phyloP scores from a whole-genome alignment of 2,113 vertebrate genomes.

The Mola mola region DNA sequence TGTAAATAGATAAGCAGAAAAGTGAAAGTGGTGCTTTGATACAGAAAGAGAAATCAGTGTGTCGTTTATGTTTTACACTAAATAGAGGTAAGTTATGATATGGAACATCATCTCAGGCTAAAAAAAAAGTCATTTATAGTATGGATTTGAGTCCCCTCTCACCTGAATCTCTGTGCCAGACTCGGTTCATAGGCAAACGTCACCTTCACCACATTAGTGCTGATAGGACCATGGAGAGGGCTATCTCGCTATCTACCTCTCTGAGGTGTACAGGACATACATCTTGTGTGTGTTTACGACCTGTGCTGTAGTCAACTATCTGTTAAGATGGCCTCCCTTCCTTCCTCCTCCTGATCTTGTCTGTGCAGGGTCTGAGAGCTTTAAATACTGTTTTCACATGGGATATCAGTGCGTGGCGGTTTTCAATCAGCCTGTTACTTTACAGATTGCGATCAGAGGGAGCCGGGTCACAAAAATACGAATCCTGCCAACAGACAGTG shows the following conservation, averaged over 20 bases:
- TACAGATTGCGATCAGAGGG: constrained; percentile 1
- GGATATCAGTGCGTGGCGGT: constrained; percentile 29
- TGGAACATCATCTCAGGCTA: constrained; percentile 1
- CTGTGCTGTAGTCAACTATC: constrained; percentile 80
- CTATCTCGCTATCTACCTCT: constrained; percentile 64
- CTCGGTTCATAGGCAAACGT: constrained; percentile 36
- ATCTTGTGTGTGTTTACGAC: constrained; percentile 80
- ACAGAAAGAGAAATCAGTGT: background rate
- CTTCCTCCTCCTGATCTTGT: constrained; percentile 63
- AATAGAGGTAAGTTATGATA: background rate
- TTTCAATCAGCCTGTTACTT: constrained; percentile 46
- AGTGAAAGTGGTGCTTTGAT: background rate
- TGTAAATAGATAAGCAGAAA: background rate
- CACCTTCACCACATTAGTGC: constrained; percentile 29
- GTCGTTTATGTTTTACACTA: background rate
- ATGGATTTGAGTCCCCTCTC: constrained; percentile 26
- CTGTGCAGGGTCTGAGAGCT: constrained; percentile 57
- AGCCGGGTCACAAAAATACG: background rate
- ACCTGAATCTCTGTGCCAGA: constrained; percentile 12
- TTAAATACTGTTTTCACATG: constrained; percentile 45
- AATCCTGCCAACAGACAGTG: constrained; percentile 15
- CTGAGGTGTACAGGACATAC: constrained; percentile 69
- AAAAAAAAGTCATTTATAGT: constrained; percentile 23
- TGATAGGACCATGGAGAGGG: constrained; percentile 55
- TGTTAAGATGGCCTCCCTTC: constrained; percentile 67